phyloP scores from a whole-genome alignment of 2,113 vertebrate species.

The Zingel zingel region DNA sequence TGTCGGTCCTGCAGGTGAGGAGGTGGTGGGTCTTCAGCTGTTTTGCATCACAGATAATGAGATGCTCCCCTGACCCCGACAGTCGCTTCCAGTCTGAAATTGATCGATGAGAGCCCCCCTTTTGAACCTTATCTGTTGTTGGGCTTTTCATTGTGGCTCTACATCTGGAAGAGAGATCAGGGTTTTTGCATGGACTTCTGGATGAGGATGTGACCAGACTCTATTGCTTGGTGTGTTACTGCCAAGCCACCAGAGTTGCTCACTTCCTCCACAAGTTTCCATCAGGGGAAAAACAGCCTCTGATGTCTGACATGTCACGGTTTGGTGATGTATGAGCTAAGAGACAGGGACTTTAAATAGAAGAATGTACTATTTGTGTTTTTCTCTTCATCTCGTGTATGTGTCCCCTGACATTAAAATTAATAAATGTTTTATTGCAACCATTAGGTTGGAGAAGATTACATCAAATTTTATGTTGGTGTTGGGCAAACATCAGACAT shows the following conservation, averaged over 20 bases:
- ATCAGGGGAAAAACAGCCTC: constrained; percentile 62
- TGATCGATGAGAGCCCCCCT: constrained; percentile 75
- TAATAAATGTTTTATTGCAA: constrained; percentile 17
- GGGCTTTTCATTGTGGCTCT: constrained; percentile 61
- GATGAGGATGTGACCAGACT: constrained; percentile 79
- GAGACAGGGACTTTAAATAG: constrained; percentile 54
- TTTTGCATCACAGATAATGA: constrained; percentile 77
- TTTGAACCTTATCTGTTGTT: constrained; percentile 78
- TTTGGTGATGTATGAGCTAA: constrained; percentile 69
- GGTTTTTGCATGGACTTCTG: constrained; percentile 58
- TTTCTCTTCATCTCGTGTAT: constrained; percentile 49
- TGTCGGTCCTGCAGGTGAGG: constrained; percentile 53
- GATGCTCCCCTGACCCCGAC: constrained; percentile 64
- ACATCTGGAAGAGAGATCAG: constrained; percentile 82
- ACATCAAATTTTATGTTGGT: constrained; percentile 22
- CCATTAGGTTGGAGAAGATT: constrained; percentile 33
- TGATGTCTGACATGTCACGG: constrained; percentile 71
- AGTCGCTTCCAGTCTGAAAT: constrained; percentile 69
- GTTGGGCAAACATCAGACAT: constrained; percentile 22
- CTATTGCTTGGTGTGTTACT: constrained; percentile 63
- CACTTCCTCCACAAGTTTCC: constrained; percentile 79
- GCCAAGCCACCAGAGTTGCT: constrained; percentile 81
- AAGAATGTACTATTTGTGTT: constrained; percentile 55
- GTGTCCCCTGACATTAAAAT: constrained; percentile 41
- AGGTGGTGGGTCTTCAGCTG: constrained; percentile 66